These are phyloP conservation scores for Stenotaenia linearis DNA, from an alignment of 2,888 invertebrate species.

Conservation along the genomic window DNA sequence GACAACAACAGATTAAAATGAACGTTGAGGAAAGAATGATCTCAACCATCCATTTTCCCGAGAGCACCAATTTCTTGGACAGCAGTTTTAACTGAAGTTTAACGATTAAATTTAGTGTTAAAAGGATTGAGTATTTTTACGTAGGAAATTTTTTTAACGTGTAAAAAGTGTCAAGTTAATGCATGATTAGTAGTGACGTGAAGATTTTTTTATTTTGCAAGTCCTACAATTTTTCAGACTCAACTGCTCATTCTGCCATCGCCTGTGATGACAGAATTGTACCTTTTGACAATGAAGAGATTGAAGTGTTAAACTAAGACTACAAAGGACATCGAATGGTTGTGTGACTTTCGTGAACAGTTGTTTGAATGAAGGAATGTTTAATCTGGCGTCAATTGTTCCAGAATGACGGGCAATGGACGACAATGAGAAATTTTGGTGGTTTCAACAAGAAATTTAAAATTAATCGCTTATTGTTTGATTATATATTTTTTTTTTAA, in stretches of 20 bases:
- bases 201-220: not conserved
- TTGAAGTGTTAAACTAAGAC: not conserved
- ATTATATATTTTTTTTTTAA: too few species aligned
- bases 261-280: too few species aligned
- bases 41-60: not conserved
- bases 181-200: not conserved
- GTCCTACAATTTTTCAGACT: slow-evolving; percentile 3
- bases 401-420: not conserved
- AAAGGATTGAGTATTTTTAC: not conserved
- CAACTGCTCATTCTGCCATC: too few species aligned
- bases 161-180: not conserved
- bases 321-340: not conserved
- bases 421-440: not conserved
- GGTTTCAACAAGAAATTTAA: not conserved
- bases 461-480: too few species aligned
- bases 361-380: not conserved
- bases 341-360: not conserved
- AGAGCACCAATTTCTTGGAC: not conserved
- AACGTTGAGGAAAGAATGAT: not conserved
- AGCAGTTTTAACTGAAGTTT: not conserved
- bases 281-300: not conserved
- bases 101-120: not conserved
- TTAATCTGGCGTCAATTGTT: too few species aligned
- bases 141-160: not conserved
- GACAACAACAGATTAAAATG: not conserved